phyloP scores from a whole-genome alignment of 2,888 invertebrate species.

The Drosophila phalerata region DNA sequence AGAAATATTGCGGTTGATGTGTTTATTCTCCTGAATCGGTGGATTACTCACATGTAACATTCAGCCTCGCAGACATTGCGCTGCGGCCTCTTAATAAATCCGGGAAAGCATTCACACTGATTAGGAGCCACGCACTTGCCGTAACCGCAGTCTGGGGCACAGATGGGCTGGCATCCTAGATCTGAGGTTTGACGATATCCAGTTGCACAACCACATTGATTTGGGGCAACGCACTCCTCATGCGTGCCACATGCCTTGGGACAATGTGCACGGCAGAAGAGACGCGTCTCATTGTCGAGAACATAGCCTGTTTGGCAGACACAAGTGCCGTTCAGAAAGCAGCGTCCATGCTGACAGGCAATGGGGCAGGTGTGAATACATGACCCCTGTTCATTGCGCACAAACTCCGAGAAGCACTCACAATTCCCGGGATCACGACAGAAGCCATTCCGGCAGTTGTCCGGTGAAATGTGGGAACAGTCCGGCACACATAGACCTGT shows the following conservation, averaged over 20 bases:
- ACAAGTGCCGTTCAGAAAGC: constrained; percentile 88
- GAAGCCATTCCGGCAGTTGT: constrained; percentile 86
- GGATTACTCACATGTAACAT: constrained; percentile 78
- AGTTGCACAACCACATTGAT: constrained; percentile 72
- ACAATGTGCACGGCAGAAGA: constrained; percentile 83
- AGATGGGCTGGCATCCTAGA: constrained; percentile 83
- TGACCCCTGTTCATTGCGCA: constrained; percentile 81
- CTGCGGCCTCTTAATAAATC: constrained; percentile 82
- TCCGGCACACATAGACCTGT: constrained; percentile 84
- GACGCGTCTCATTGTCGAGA: constrained; percentile 80
- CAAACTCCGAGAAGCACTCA: constrained; percentile 82
- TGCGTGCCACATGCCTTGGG: constrained; percentile 83
- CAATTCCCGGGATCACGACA: constrained; percentile 85
- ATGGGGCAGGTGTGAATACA: constrained; percentile 90
- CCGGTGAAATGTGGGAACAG: constrained; percentile 82
- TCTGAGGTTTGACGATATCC: constrained; percentile 78
- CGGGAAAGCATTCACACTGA: constrained; percentile 84
- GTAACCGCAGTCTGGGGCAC: constrained; percentile 83
- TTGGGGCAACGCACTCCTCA: constrained; percentile 75
- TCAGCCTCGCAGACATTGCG: constrained; percentile 83
- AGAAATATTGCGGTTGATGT: background rate
- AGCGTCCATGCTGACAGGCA: constrained; percentile 89
- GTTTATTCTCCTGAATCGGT: background rate
- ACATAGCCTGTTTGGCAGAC: constrained; percentile 86
- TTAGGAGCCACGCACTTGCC: constrained; percentile 83